Base-by-base conservation (phyloP, 1,140 invertebrate species). In the Colletes latitarsis region DNA sequence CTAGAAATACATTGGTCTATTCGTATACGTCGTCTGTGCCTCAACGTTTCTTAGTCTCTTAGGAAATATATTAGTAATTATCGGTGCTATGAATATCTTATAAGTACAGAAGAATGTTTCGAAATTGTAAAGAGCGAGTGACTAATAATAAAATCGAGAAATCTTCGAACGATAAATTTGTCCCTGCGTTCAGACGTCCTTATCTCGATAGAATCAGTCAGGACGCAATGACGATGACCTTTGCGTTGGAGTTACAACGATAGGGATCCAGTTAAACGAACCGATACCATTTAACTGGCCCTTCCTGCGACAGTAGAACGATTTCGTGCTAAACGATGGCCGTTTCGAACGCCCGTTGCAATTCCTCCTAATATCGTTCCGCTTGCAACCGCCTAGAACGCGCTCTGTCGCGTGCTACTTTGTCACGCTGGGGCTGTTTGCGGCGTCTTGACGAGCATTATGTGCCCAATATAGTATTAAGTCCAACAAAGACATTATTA, bases 321-420 rank as follows among this genome's bases (percentile, higher is more conserved):
- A 78, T 78, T 78, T 70, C 49, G 17, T 12, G 39, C 52, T 71
- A 77, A 78, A 72, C 21, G 49, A 78, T 53, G 76, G 39, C 5
- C 68, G n/a, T n/a, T n/a, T n/a, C 15, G 15, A 77, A 21, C 63
- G 76, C n/a, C 17, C 6, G 14, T 39, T 72, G 9, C 58, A 63
- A 72, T 71, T 77, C 43, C 46, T 15, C 14, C 10, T n/a, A 63
- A 78, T 78, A 72, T 62, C 68, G 58, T 77, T 9, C 49, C 68
- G 57, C 30, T 55, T 30, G 19, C 30, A 41, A 1, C 0, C 17
- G 10, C 49, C 66, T 14, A 17, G 52, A 64, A 41, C 39, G 17
- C 53, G 17, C 21, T 67, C 39, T 12, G 30, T 30, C 30, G n/a
- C 62, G 39, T 6, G 62, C 8, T 10, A 41, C 39, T n/a, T 58